These are phyloP conservation scores for Diadumene lineata DNA, from an alignment of 92 coral and sea anemone genomes.

Conservation along the genomic window DNA sequence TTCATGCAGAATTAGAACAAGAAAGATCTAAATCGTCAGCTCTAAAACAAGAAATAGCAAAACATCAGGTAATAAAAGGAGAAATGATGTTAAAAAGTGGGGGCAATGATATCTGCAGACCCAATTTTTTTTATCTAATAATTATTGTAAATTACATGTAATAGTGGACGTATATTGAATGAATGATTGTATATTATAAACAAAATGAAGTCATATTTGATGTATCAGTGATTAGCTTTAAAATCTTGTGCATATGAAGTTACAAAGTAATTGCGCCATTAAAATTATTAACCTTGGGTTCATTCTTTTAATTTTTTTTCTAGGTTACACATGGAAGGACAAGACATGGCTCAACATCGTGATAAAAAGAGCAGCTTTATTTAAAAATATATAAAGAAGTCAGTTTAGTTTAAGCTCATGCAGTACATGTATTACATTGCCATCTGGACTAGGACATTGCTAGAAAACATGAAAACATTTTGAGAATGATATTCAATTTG, in stretches of 20 bases:
- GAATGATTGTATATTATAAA: no score
- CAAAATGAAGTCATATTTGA: no score
- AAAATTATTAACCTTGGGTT: not conserved
- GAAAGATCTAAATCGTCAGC: slow-evolving; percentile 82
- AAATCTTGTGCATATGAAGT: not conserved
- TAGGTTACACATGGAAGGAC: slow-evolving; percentile 48
- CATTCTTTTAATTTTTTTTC: not conserved
- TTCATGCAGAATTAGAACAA: slow-evolving; percentile 80
- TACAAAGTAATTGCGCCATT: not conserved
- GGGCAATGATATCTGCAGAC: not conserved
- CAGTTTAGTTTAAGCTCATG: no score
- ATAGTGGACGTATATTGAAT: no score
- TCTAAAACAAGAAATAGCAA: slow-evolving; percentile 58
- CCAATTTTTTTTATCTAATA: no score
- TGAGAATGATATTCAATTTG: no score
- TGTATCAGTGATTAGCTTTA: no score
- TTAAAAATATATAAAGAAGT: not conserved
- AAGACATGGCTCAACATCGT: slow-evolving; percentile 72
- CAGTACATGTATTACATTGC: no score
- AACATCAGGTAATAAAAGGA: slow-evolving; percentile 70
- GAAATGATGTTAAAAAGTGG: no score
- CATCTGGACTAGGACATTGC: no score
- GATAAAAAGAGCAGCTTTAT: slow-evolving; percentile 9
- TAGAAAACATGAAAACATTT: no score
- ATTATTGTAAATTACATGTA: no score